phyloP scores from a whole-genome alignment of 1,140 invertebrate genomes.

The Manduca sexta region DNA sequence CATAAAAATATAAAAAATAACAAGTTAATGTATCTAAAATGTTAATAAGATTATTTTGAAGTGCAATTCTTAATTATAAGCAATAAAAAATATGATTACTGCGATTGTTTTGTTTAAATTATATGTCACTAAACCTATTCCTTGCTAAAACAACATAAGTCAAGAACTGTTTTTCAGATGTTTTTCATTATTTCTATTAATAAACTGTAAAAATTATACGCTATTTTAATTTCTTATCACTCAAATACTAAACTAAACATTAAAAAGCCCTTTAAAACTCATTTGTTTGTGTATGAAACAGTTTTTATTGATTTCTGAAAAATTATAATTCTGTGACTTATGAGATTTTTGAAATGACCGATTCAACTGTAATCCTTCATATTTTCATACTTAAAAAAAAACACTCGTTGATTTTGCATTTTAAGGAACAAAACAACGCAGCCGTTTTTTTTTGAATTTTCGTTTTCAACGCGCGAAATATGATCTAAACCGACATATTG shows the following conservation, averaged over 20 bases:
- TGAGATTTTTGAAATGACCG: too few relatives aligned
- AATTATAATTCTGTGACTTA: too few relatives aligned
- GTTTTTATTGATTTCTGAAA: too few relatives aligned
- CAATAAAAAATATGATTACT: constrained; percentile 16
- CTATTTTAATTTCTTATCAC: too few relatives aligned
- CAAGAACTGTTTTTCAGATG: constrained; percentile 11
- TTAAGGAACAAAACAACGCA: constrained; percentile 9
- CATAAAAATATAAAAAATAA: constrained; percentile 15
- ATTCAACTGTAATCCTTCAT: constrained; percentile 2
- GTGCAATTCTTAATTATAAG: constrained; percentile 18
- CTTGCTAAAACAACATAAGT: constrained; percentile 13
- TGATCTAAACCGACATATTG: constrained; percentile 12
- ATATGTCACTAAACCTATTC: constrained; percentile 13
- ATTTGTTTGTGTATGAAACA: too few relatives aligned
- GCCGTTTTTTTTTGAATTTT: constrained; percentile 12
- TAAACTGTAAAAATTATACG: constrained; percentile 11
- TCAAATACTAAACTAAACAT: too few relatives aligned
- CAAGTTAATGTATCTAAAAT: too few relatives aligned
- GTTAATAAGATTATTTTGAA: too few relatives aligned
- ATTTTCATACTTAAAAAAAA: constrained; percentile 12
- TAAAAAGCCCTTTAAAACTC: too few relatives aligned
- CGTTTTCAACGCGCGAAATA: constrained; percentile 10
- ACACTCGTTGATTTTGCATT: constrained; percentile 8
- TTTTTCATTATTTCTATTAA: constrained; percentile 20
- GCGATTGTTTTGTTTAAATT: constrained; percentile 15